phyloP scores from a whole-genome alignment of 1,140 invertebrate genomes.

The Monochamus saltuarius region DNA sequence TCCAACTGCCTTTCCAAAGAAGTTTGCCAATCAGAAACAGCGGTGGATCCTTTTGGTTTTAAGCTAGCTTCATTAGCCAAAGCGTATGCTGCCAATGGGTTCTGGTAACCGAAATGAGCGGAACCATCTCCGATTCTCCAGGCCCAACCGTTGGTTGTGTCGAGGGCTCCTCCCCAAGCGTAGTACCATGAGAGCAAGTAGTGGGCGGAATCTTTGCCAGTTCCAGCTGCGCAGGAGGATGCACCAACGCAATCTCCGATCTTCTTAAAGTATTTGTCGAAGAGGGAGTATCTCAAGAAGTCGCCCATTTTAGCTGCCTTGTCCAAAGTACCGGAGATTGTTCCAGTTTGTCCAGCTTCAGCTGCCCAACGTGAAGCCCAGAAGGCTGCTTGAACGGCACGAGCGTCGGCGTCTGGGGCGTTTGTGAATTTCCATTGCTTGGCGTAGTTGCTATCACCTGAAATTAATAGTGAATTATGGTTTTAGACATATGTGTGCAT shows the following conservation, averaged over 20 bases:
- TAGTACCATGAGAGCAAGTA: conserved; percentile 32
- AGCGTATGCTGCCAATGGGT: conserved; percentile 33
- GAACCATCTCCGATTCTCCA: conserved; percentile 37
- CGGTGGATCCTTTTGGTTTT: conserved; percentile 31
- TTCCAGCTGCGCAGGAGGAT: conserved; percentile 17
- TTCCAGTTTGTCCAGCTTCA: conserved; percentile 9
- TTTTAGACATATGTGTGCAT: too few relatives aligned
- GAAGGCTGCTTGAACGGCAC: conserved; percentile 32
- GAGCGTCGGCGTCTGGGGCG: conserved; percentile 33
- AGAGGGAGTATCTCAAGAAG: conserved; percentile 28
- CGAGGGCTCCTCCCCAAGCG: conserved; percentile 31
- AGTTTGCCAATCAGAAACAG: conserved; percentile 26
- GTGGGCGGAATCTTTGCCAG: conserved; percentile 33
- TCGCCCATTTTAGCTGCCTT: conserved; percentile 33
- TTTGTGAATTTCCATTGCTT: conserved; percentile 32
- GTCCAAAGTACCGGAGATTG: conserved; percentile 15
- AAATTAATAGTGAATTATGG: too few relatives aligned
- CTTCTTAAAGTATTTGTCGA: conserved; percentile 37
- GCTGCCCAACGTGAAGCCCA: conserved; percentile 31
- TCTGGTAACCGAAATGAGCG: conserved; percentile 35
- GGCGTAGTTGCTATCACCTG: conserved; percentile 24
- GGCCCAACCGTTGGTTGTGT: conserved; percentile 22
- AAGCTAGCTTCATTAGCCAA: conserved; percentile 22
- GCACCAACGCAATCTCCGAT: conserved; percentile 31
- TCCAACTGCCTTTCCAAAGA: conserved; percentile 31